Evolutionary conservation across 1,140 invertebrate species (phyloP), one percentile per base, ranked within the genome.

Genomic region (Riptortus pedestris): DNA sequence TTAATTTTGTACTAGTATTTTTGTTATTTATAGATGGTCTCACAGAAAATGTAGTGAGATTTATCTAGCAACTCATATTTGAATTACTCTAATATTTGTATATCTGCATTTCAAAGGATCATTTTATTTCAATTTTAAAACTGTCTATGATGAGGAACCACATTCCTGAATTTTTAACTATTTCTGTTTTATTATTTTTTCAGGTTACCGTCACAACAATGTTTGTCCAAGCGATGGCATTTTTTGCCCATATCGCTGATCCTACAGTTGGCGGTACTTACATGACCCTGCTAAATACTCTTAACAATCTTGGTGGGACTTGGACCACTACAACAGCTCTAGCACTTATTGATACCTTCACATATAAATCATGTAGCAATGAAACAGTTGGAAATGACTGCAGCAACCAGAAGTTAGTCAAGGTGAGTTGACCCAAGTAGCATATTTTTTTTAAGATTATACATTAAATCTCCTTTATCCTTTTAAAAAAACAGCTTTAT

Each of bases 261-360:
- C 91, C 93, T 0, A 77, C 82, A 1, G 91, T 98, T 7, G 97
- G 97, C 20, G 97, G 96, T 24, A 99, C 96, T 0, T 99, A 99
- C 74, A 99, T 99, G 97, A 99, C 97, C 1, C 79, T 99, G 48
- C 79, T 99, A 1, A 99, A 99, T 73, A 99, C 97, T 0, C 76
- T 99, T 9, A 85, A 85, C 29, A 99, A 99, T 80, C 79, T 99
- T 28, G 97, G 96, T 27, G 93, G 92, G 11, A 98, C 96, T 73
- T 98, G 96, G 96, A 93, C 96, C 1, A 83, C 86, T 57, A 98
- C 96, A 0, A 76, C 96, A 9, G 85, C 93, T 0, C 79, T 99
- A 4, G 96, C 90, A 85, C 80, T 94, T 57, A 93, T 98, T 7
- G 95, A 98, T 77, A 78, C 84, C 14, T 75, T 97, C 1, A 96